Base-by-base conservation (phyloP, 1,140 invertebrate species). In the Probaryconus sp. region DNA sequence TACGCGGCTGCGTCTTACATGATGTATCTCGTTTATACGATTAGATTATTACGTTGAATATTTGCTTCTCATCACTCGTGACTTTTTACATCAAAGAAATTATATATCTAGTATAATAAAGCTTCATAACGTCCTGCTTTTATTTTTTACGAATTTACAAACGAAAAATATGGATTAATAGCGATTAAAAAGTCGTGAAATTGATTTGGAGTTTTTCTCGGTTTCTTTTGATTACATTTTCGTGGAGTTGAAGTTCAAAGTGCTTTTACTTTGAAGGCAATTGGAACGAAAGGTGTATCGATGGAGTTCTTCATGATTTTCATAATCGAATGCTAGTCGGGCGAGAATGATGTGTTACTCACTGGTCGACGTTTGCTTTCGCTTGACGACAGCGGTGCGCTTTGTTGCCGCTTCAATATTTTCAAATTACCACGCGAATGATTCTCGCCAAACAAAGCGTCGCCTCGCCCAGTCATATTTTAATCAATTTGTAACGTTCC, bases 361-460 rank as follows among this genome's bases (percentile, higher is more conserved):
- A n/a, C n/a, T n/a, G n/a, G 55, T 50, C 40, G 58, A 50, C 38
- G 40, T 3, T 56, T 40, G 28, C 47, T 37, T 61, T 37, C 50
- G 45, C 47, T 45, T 51, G 37, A 14, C 48, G 55, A 61, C 42
- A 42, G 51, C 21, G 56, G 37, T 67, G 35, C 53, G 64, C 45
- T 76, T 55, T 20, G 20, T 68, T 56, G 51, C 53, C 20, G 75
- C 72, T 81, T 82, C 83, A 80, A 86, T 86, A 84, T 85, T 85
- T 87, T 82, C 78, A 81, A 85, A 87, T 87, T 85, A 84, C 70
- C 81, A 72, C 38, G 72, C 70, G 76, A 78, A 85, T 85, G 81
- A 82, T 83, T 86, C 83, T 82, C 71, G 67, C 65, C 79, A 83
- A 84, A 86, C 84, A 86, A 86, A 86, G 82, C 77, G 53, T 79